Base-by-base conservation (phyloP, 2,113 vertebrate species). In the Kryptolebias marmoratus region DNA sequence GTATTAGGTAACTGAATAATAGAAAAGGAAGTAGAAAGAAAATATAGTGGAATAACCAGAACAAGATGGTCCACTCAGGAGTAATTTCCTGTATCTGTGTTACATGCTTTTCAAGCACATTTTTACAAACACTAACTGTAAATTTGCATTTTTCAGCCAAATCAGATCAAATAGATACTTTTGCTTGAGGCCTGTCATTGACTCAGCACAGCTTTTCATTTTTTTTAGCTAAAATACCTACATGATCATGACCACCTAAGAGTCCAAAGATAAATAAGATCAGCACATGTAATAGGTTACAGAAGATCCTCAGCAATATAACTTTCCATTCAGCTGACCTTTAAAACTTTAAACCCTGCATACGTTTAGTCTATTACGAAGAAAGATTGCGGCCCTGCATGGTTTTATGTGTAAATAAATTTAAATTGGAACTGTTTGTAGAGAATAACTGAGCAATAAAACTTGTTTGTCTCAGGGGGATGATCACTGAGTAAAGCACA, bases 401-500 rank as follows among this genome's bases (percentile, higher is more conserved):
- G 32, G 27, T 11, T 57, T 77, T 11, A 67, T 22, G 18, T 63
- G 32, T 12, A 32, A 50, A 39, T 45, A 22, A 59, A 54, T 56
- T 77, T 39, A 31, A 69, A 67, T 55, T 54, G 0, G 14, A 36
- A 15, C 60, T 36, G 52, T 70, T 70, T 65, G 39, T 14, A 5
- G 57, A 13, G 30, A 52, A 39, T 2, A 18, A 42, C 66, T 55
- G 39, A 71, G 69, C 14, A 55, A 15, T 52, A 31, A 64, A 75
- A 70, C 22, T 5, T 22, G 47, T 47, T 69, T 61, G 64, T 65
- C 45, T 70, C 32, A 10, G 9, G 75, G 11, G n/a, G 49, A 53
- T 18, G 77, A 50, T 58, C 60, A 27, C 67, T 0, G 2, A 48
- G 47, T n/a, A 8, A 53, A 73, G 71, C 82, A 80, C 77, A 85